Evolutionary conservation across 2,888 invertebrate species (phyloP), one percentile per base, ranked within the genome.

Genomic region (Laspeyria flexula): DNA sequence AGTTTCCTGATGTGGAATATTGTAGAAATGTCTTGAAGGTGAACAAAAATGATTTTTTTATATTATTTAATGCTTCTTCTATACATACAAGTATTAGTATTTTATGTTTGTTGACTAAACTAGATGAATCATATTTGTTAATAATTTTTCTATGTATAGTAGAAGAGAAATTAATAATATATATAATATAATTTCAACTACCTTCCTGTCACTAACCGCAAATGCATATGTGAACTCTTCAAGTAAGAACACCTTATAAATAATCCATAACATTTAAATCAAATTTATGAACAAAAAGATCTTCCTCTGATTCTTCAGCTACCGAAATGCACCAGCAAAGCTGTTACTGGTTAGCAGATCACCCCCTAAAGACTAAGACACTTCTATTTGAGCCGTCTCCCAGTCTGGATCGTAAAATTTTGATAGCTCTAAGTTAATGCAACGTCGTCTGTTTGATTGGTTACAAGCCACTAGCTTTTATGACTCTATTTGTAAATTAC

Each of bases 371-470:
- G 29, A 23, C 54, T 30, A 41, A 48, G 55, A 65, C 60, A 65
- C 50, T 64, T 64, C 58, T 46, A 56, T 52, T 52, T 65, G 45
- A 38, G 39, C 43, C 50, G 50, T 55, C 70, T 60, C n/a, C 27
- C 27, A 39, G 70, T 47, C 70, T 56, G 49, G 43, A n/a, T 65
- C 65, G 57, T 65, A 65, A 69, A 65, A 55, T 56, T 54, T 65
- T 65, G 54, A 65, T 69, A 50, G 54, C 47, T 43, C 38, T 50
- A 11, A 50, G 29, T 60, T 65, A 69, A 65, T 53, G 70, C 54
- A 69, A 48, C 60, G 45, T 60, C 52, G 54, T 52, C 70, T 47
- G 39, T 69, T 65, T 69, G 66, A 65, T 65, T 65, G 65, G 66
- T 60, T 65, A 56, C 70, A 69, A 52, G 43, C 44, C 57, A 55